Conservation (phyloP, 2,113 vertebrate genomes). For the Eurypyga helias region DNA sequence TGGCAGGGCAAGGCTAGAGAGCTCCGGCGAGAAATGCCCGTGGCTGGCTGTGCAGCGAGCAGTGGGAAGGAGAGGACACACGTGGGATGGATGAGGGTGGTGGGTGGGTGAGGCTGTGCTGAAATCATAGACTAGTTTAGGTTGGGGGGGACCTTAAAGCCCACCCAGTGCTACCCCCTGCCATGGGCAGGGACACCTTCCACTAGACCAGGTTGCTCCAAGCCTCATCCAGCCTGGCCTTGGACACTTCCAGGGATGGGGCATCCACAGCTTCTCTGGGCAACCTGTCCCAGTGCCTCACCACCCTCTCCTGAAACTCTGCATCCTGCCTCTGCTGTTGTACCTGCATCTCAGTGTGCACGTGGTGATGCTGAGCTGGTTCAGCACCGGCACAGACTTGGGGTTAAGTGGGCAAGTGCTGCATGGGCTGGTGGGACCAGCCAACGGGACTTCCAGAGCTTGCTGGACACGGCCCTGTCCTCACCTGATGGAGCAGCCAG, state of each 20-base stretch:
- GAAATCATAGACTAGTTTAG: too few relatives aligned
- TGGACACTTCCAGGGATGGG: too few relatives aligned
- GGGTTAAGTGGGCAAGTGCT: neutral
- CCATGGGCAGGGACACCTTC: too few relatives aligned
- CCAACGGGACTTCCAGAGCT: neutral
- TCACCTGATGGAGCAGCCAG: rapidly evolving
- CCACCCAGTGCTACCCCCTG: too few relatives aligned
- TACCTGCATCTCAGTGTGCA: rapidly evolving
- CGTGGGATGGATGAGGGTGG: rapidly evolving
- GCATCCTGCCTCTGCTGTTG: neutral
- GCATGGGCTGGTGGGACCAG: neutral
- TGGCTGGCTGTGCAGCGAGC: neutral
- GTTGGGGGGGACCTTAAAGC: too few relatives aligned
- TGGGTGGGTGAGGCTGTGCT: neutral
- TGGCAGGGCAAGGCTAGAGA: neutral
- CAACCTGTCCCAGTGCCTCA: too few relatives aligned
- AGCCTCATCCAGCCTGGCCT: too few relatives aligned
- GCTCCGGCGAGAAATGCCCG: neutral
- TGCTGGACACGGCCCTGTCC: neutral
- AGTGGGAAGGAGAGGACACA: rapidly evolving
- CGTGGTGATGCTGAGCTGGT: rapidly evolving
- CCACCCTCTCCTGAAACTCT: neutral
- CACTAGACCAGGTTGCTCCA: too few relatives aligned
- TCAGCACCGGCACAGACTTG: rapidly evolving
- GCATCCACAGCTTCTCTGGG: too few relatives aligned